Percentiles rank a stretch among this genome's conserved stretches.
Evolutionary conservation across 2,888 invertebrate genomes (phyloP).

Genomic region (Rutpela maculata): DNA sequence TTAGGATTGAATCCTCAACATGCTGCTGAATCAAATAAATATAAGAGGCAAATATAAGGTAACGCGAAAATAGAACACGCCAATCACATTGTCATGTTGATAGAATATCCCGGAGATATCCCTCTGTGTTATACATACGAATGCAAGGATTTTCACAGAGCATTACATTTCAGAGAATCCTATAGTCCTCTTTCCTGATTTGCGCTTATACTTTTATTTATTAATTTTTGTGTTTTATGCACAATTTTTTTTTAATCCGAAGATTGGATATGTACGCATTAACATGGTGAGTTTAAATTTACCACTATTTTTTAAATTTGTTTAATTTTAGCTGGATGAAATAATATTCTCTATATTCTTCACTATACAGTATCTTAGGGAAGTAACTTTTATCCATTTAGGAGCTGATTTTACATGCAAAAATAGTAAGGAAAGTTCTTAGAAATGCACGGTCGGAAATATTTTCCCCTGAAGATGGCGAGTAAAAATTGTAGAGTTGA

Average conservation of each 20-base stretch:
- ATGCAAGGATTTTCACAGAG: not conserved
- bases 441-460: too few species aligned
- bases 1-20: not conserved
- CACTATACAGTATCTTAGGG: too few species aligned
- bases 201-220: not conserved
- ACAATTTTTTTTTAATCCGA: not conserved
- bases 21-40: not conserved
- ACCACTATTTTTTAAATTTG: too few species aligned
- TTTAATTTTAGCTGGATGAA: too few species aligned
- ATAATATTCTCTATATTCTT: too few species aligned
- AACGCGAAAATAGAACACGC: not conserved
- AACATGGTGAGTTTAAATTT: too few species aligned
- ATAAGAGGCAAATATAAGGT: constrained; percentile 7
- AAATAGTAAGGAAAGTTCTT: too few species aligned
- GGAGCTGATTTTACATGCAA: too few species aligned
- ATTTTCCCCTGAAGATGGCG: too few species aligned
- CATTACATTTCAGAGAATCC: not conserved
- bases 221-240: not conserved
- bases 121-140: constrained; percentile 7
- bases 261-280: too few species aligned
- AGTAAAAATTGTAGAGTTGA: too few species aligned
- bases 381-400: too few species aligned
- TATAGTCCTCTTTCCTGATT: not conserved
- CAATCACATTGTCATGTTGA: constrained; percentile 7
- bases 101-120: constrained; percentile 4